These are phyloP conservation scores for Macrotrachela quadricornifera DNA, from an alignment of 1,140 invertebrate species.

Conservation along the genomic window DNA sequence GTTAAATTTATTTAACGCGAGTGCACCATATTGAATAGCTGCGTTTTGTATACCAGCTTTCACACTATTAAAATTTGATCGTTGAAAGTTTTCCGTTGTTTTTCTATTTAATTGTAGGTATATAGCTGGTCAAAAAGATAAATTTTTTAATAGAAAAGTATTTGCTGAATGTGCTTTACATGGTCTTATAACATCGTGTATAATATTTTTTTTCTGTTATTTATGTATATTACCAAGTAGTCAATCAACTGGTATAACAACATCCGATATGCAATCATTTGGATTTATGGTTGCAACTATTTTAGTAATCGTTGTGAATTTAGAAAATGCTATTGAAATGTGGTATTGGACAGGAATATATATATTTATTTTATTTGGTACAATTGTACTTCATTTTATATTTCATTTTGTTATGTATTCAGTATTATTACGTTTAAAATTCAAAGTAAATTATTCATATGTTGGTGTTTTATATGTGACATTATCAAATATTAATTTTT, in stretches of 20 bases:
- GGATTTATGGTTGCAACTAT: constrained; percentile 80
- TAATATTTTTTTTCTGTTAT: constrained; percentile 87
- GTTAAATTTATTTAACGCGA: too few relatives aligned
- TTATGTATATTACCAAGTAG: constrained; percentile 73
- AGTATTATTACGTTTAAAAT: too few relatives aligned
- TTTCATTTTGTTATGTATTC: constrained; percentile 36
- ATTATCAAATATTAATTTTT: constrained; percentile 56
- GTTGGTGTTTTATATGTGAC: constrained; percentile 18
- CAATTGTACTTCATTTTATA: constrained; percentile 77
- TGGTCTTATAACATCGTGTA: constrained; percentile 79
- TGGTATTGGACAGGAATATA: constrained; percentile 95
- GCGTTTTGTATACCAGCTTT: not conserved
- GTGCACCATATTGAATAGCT: too few relatives aligned
- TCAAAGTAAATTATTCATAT: constrained; percentile 15
- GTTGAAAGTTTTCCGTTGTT: constrained; percentile 58
- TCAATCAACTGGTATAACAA: constrained; percentile 56
- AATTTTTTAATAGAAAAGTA: constrained; percentile 70
- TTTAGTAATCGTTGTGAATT: constrained; percentile 78
- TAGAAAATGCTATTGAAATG: constrained; percentile 80
- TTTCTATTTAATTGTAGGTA: constrained; percentile 53
- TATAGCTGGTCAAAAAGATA: constrained; percentile 69
- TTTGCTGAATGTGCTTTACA: constrained; percentile 53
- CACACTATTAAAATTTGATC: constrained; percentile 43
- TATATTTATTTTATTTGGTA: constrained; percentile 91
- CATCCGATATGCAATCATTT: constrained; percentile 75